A percentile compares a stretch with the other conserved stretches of the same genome.
phyloP scores from a whole-genome alignment of 92 coral and sea anemone species.

The Epizoanthus stellaris region DNA sequence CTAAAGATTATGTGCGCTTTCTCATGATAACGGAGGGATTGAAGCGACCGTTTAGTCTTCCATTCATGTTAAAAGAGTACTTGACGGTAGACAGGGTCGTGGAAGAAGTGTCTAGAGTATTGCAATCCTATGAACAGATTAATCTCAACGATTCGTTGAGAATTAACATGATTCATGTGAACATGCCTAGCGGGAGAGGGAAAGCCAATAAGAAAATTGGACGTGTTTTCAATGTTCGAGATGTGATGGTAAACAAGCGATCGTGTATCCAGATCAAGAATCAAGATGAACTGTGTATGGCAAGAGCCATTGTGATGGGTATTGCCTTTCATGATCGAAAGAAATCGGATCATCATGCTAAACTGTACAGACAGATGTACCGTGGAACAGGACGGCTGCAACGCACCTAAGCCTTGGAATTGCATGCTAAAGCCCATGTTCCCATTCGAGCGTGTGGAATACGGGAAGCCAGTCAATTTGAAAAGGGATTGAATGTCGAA shows the following conservation, averaged over 20 bases:
- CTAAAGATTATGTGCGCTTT: neutral
- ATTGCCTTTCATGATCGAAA: neutral
- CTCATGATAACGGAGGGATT: neutral
- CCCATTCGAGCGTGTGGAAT: neutral
- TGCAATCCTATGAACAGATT: constrained; percentile 1
- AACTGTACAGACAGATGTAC: neutral
- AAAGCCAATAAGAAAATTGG: neutral
- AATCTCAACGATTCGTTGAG: neutral
- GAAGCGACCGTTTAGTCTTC: neutral
- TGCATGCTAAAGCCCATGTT: neutral
- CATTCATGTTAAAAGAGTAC: neutral
- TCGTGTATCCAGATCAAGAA: neutral
- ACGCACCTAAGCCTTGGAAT: constrained; percentile 8
- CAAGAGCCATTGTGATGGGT: neutral
- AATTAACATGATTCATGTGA: neutral
- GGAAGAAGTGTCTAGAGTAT: neutral
- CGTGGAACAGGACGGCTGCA: neutral
- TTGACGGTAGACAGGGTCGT: neutral
- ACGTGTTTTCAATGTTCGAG: neutral
- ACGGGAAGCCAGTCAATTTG: neutral
- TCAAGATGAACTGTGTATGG: neutral
- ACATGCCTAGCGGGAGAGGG: neutral
- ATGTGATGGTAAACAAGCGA: neutral
- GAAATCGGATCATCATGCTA: neutral
- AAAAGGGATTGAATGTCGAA: neutral